Evolutionary conservation across 2,888 invertebrate genomes (phyloP).

Genomic region (Sinohyriopsis cumingii): DNA sequence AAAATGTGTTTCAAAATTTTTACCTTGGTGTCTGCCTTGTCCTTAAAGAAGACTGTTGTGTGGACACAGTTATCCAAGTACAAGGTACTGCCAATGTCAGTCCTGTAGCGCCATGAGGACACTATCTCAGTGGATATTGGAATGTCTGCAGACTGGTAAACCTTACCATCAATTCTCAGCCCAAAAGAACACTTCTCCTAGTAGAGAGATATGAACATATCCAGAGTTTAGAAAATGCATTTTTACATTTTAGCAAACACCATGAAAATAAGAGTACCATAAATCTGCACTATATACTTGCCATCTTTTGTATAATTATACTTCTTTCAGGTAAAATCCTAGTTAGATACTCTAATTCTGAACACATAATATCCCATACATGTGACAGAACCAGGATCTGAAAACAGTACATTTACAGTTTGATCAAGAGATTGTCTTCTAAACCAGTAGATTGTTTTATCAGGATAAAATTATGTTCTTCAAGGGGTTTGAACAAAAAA

Average conservation of each 20-base stretch:
- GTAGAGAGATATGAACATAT: constrained; percentile 23
- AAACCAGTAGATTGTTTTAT: no score
- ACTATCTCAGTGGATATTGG: constrained; percentile 78
- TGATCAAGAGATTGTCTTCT: no score
- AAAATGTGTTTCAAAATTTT: background rate
- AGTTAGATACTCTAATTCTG: no score
- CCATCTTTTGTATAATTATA: no score
- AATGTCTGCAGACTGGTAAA: constrained; percentile 74
- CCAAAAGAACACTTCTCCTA: constrained; percentile 77
- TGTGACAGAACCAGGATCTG: no score
- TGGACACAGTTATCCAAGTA: constrained; percentile 77
- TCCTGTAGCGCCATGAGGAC: constrained; percentile 77
- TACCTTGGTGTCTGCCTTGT: constrained; percentile 13
- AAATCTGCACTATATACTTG: no score
- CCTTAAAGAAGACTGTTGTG: constrained; percentile 53
- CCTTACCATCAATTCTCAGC: constrained; percentile 73
- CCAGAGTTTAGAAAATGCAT: background rate
- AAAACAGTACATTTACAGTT: no score
- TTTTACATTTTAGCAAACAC: background rate
- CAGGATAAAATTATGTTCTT: no score
- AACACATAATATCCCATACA: no score
- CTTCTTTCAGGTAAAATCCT: no score
- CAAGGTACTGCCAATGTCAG: constrained; percentile 78
- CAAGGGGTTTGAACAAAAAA: no score
- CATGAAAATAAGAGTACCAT: no score